Conservation (phyloP, 92 coral and sea anemone species). For the Bergia puertoricense region DNA sequence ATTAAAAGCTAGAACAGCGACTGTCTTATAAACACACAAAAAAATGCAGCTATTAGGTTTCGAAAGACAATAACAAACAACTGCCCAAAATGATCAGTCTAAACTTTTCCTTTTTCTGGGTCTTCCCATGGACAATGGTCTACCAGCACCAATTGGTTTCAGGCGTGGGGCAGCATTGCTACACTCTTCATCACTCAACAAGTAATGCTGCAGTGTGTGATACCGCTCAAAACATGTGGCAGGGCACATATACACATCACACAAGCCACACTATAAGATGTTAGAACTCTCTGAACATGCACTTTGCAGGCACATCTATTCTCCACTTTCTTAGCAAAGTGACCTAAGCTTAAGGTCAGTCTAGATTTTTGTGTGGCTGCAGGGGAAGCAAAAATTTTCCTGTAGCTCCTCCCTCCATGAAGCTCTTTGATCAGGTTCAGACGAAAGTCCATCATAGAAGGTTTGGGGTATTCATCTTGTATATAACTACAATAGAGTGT, state of each 20-base stretch:
- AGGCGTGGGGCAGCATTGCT: conserved; percentile 28
- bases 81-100: neutral
- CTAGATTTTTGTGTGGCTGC: too few relatives aligned
- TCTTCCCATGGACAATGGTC: too few relatives aligned
- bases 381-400: too few relatives aligned
- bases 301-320: conserved; percentile 48
- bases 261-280: conserved; percentile 47
- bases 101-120: too few relatives aligned
- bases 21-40: conserved; percentile 7
- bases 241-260: conserved; percentile 47
- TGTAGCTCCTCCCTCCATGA: too few relatives aligned
- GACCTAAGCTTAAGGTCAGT: conserved; percentile 38
- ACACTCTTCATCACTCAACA: conserved; percentile 38
- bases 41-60: neutral
- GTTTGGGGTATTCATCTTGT: too few relatives aligned
- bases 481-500: too few relatives aligned
- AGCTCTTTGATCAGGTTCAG: too few relatives aligned
- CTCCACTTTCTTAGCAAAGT: conserved; percentile 40
- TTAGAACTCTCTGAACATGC: conserved; percentile 46
- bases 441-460: too few relatives aligned
- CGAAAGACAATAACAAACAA: neutral
- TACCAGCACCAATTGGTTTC: conserved; percentile 16
- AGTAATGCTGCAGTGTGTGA: conserved; percentile 36
- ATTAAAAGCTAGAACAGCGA: neutral
- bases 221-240: conserved; percentile 43